Evolutionary conservation across 1,140 invertebrate species (phyloP).

Genomic region (Megalopta genalis): DNA sequence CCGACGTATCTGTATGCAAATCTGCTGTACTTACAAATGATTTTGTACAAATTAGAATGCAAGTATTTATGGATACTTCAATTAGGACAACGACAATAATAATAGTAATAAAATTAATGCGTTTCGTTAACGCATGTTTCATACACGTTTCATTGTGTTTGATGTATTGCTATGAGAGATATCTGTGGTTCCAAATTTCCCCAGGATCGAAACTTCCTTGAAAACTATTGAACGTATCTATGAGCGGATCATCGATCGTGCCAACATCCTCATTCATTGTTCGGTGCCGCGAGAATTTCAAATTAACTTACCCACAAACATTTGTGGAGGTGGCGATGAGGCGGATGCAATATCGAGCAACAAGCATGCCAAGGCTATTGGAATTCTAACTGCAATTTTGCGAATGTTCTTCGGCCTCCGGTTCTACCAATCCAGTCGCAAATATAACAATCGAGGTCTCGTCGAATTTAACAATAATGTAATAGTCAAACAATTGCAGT

Average conservation of each 20-base stretch:
- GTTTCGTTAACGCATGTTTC: no score
- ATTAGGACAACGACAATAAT: no score
- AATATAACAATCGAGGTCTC: no score
- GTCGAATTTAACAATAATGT: no score
- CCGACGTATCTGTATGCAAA: no score
- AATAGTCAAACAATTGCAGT: no score
- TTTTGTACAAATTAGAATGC: no score
- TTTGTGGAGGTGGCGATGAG: conserved; percentile 3
- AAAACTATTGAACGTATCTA: background rate
- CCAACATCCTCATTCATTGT: conserved; percentile 39
- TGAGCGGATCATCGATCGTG: conserved; percentile 58
- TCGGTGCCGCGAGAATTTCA: conserved; percentile 49
- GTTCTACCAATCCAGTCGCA: no score
- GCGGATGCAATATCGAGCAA: conserved; percentile 32
- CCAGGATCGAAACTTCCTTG: background rate
- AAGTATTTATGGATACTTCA: no score
- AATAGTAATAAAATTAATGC: no score
- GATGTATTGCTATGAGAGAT: background rate
- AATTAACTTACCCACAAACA: conserved; percentile 18
- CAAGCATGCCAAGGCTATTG: conserved; percentile 36
- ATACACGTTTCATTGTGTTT: no score
- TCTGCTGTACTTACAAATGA: no score
- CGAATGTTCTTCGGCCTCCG: background rate
- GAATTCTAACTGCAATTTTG: conserved; percentile 1
- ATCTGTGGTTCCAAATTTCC: background rate